Evolutionary conservation across 2,888 invertebrate genomes (phyloP).

Genomic region (Hybos culiciformis): DNA sequence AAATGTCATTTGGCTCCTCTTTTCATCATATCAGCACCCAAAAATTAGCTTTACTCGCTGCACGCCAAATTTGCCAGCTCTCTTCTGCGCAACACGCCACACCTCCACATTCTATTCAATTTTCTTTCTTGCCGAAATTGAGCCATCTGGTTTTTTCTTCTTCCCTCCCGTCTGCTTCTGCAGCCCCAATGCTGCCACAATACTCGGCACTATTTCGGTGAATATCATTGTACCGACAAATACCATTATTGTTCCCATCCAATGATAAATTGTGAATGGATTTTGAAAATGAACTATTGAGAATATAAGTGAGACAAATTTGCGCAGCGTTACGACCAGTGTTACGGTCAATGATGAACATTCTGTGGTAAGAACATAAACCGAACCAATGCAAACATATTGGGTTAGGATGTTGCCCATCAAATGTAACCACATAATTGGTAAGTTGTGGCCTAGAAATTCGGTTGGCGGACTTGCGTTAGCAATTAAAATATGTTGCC

Average conservation of each 20-base stretch:
- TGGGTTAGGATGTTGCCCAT: constrained; percentile 73
- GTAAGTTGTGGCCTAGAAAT: constrained; percentile 47
- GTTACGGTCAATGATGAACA: constrained; percentile 87
- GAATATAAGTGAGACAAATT: constrained; percentile 86
- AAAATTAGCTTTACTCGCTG: too few relatives aligned
- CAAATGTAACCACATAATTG: constrained; percentile 59
- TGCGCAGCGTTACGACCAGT: constrained; percentile 82
- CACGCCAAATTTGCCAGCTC: too few relatives aligned
- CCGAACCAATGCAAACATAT: constrained; percentile 85
- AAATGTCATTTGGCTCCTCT: too few relatives aligned
- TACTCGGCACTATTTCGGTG: constrained; percentile 58
- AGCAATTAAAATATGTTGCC: constrained; percentile 57
- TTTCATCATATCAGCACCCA: too few relatives aligned
- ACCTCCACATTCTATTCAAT: too few relatives aligned
- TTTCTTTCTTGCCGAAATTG: too few relatives aligned
- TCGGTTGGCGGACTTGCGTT: constrained; percentile 41
- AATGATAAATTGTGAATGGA: constrained; percentile 78
- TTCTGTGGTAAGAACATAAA: constrained; percentile 83
- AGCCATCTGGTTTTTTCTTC: too few relatives aligned
- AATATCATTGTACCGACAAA: constrained; percentile 86
- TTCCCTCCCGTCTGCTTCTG: too few relatives aligned
- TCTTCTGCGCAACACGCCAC: too few relatives aligned
- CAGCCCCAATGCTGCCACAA: too few relatives aligned
- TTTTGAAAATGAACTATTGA: constrained; percentile 85
- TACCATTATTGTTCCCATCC: constrained; percentile 76